Evolutionary conservation across 2,797 vertebrate genomes (phyloP).

Genomic region (Galagoides demidoff): DNA sequence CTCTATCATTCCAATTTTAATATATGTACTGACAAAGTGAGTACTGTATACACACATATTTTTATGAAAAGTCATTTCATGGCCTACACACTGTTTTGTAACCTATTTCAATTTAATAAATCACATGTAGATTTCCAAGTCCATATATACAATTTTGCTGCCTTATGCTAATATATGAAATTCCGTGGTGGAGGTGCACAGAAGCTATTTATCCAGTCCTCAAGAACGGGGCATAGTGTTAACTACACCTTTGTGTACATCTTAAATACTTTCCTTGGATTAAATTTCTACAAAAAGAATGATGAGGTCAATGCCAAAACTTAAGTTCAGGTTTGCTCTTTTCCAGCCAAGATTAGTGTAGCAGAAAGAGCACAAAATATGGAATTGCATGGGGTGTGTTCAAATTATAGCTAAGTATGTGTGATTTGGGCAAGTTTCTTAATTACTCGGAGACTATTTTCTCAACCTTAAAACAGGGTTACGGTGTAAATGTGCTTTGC

Average conservation of each 20-base stretch:
- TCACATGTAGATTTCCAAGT: background rate
- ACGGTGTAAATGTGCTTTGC: background rate
- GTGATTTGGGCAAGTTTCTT: background rate
- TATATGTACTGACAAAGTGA: too few relatives aligned
- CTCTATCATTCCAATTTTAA: too few relatives aligned
- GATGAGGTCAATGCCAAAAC: background rate
- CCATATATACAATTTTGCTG: background rate
- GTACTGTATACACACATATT: background rate
- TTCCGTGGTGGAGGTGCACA: background rate
- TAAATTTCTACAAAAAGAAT: background rate
- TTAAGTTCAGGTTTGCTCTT: background rate
- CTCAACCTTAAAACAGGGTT: background rate
- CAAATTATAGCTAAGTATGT: background rate
- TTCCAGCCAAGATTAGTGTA: background rate
- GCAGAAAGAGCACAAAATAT: background rate
- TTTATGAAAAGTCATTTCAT: constrained; percentile 17
- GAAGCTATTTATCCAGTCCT: background rate
- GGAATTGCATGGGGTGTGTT: background rate
- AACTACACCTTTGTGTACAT: background rate
- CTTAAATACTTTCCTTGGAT: background rate
- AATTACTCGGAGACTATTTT: background rate
- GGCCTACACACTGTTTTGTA: background rate
- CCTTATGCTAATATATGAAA: background rate
- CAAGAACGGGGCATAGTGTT: background rate
- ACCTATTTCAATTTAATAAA: background rate